Conservation (phyloP, 2,113 vertebrate species). For the Arvicanthis niloticus region DNA sequence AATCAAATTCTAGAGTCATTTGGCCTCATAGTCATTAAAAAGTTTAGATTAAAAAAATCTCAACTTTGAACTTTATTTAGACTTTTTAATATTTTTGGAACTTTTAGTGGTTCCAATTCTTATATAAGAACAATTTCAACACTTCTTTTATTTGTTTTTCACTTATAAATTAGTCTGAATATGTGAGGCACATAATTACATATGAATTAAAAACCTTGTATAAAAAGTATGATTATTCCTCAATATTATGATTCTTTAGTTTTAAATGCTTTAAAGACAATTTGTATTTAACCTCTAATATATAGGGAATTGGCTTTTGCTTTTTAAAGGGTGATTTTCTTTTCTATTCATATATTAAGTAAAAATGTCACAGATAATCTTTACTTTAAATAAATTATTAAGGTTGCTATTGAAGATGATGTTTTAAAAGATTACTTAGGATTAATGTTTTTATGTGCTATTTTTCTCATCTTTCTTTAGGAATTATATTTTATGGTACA, state of each 20-base stretch:
- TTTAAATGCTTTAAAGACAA: not conserved
- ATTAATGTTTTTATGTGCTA: not conserved
- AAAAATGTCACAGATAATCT: not conserved
- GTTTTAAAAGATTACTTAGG: not conserved
- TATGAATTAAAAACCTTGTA: not conserved
- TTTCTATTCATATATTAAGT: not conserved
- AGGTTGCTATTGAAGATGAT: not conserved
- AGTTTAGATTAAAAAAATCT: not conserved
- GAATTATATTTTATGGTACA: not conserved
- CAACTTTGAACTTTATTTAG: slow-evolving; percentile 34
- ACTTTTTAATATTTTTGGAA: slow-evolving; percentile 25
- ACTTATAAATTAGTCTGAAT: not conserved
- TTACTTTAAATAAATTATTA: not conserved
- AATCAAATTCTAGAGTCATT: slow-evolving; percentile 1
- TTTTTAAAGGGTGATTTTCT: not conserved
- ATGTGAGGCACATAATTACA: not conserved
- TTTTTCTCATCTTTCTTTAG: not conserved
- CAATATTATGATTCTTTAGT: not conserved
- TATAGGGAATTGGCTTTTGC: not conserved
- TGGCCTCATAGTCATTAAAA: slow-evolving; percentile 17
- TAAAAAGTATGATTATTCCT: not conserved
- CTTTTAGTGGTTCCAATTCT: not conserved
- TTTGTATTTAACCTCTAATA: not conserved
- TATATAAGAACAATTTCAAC: not conserved
- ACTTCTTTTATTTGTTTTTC: not conserved